Conservation (phyloP, 1,140 invertebrate species). For the Drosophila sulfurigaster region DNA sequence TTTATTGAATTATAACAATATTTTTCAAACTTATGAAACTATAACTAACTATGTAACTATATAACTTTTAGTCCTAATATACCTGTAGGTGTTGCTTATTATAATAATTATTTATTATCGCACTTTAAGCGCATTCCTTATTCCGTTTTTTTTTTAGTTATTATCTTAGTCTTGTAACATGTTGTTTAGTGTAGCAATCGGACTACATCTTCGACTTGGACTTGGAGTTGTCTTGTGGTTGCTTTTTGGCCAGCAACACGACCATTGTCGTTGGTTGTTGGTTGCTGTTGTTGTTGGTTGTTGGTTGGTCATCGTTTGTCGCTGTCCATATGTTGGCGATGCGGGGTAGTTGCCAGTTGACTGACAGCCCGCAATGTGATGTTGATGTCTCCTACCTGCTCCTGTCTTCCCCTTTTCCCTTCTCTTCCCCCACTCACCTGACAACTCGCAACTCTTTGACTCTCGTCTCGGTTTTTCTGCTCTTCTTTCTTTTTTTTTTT, state of each 20-base stretch:
- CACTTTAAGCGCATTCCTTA: no score
- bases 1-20: no score
- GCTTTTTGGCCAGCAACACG: conserved; percentile 25
- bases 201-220: conserved; percentile 1
- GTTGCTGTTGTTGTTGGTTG: neutral
- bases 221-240: conserved; percentile 1
- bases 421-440: neutral
- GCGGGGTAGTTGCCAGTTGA: conserved; percentile 34
- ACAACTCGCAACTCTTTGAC: conserved; percentile 42
- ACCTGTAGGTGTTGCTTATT: no score
- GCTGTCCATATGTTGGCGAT: conserved; percentile 27
- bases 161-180: neutral
- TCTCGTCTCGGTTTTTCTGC: conserved; percentile 18
- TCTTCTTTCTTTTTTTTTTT: neutral
- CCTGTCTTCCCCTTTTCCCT: neutral
- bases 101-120: no score
- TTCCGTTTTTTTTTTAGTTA: no score
- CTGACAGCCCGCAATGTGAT: conserved; percentile 54
- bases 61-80: no score
- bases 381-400: conserved; percentile 25
- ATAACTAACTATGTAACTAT: no score
- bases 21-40: no score
- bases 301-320: neutral
- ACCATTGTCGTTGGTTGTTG: neutral
- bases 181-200: conserved; percentile 18